These are phyloP conservation scores for Calliphora vomitoria DNA, from an alignment of 2,888 invertebrate genomes.

Conservation along the genomic window DNA sequence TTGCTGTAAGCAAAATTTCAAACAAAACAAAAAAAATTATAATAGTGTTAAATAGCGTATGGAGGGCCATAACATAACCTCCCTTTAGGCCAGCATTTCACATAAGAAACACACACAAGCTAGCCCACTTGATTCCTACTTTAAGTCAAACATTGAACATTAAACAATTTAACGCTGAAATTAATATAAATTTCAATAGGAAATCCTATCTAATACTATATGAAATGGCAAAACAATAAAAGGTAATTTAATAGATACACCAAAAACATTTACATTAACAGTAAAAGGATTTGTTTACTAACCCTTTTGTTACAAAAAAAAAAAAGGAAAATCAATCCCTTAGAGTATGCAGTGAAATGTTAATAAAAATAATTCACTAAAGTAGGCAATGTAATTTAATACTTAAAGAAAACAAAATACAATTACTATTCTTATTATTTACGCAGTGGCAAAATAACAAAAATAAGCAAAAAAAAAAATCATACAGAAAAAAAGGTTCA, in stretches of 20 bases:
- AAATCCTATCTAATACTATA: slow-evolving; percentile 7
- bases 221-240: slow-evolving; percentile 50
- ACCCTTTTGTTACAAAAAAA: not conserved
- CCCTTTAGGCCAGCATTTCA: not conserved
- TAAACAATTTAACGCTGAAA: slow-evolving; percentile 51
- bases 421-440: not conserved
- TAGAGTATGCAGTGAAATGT: slow-evolving; percentile 15
- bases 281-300: not conserved
- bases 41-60: not conserved
- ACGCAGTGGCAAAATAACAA: not conserved
- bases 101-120: no score
- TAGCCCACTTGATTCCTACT: slow-evolving; percentile 3
- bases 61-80: not conserved
- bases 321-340: not conserved
- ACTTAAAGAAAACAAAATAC: not conserved
- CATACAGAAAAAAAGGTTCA: not conserved
- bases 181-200: slow-evolving; percentile 51
- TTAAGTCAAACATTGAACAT: slow-evolving; percentile 24
- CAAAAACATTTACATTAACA: not conserved
- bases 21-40: not conserved
- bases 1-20: not conserved
- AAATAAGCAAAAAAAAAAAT: not conserved
- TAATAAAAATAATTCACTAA: slow-evolving; percentile 40
- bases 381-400: slow-evolving; percentile 38
- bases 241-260: slow-evolving; percentile 43